Evolutionary conservation across 92 coral and sea anemone species (phyloP).

Genomic region (Zoanthus sansibaricus): DNA sequence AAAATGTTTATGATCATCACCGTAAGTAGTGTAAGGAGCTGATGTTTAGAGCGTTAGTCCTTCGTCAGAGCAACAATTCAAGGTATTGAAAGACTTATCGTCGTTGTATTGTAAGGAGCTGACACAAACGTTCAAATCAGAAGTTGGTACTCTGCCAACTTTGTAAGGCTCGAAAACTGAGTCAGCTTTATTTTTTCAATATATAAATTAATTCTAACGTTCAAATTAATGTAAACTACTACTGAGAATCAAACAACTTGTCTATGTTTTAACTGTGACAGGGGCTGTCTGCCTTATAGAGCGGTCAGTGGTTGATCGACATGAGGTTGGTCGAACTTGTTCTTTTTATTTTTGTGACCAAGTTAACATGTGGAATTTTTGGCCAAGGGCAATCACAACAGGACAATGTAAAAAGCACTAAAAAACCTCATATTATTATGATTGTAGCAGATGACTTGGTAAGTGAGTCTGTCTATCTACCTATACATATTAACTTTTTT

Average conservation of each 20-base stretch:
- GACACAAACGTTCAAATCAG: no score
- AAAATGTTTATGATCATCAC: no score
- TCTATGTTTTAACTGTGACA: background rate
- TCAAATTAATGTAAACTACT: no score
- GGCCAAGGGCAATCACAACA: conserved; percentile 3
- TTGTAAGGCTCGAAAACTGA: no score
- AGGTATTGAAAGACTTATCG: no score
- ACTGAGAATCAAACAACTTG: background rate
- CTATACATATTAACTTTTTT: background rate
- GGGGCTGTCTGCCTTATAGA: conserved; percentile 11
- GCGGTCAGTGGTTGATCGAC: conserved; percentile 16
- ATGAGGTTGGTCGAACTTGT: conserved; percentile 32
- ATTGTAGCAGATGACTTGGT: conserved; percentile 97
- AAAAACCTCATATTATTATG: conserved; percentile 90
- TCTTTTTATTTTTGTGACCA: conserved; percentile 17
- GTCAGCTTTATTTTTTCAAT: no score
- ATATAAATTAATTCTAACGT: no score
- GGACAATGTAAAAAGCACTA: conserved; percentile 28
- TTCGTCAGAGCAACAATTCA: no score
- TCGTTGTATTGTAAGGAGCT: no score
- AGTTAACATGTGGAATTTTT: background rate
- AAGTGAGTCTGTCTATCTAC: conserved; percentile 12
- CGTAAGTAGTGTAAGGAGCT: no score
- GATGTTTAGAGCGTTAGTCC: no score
- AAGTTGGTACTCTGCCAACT: no score